Evolutionary conservation across 1,140 invertebrate species (phyloP).

Genomic region (Nasonia longicornis): DNA sequence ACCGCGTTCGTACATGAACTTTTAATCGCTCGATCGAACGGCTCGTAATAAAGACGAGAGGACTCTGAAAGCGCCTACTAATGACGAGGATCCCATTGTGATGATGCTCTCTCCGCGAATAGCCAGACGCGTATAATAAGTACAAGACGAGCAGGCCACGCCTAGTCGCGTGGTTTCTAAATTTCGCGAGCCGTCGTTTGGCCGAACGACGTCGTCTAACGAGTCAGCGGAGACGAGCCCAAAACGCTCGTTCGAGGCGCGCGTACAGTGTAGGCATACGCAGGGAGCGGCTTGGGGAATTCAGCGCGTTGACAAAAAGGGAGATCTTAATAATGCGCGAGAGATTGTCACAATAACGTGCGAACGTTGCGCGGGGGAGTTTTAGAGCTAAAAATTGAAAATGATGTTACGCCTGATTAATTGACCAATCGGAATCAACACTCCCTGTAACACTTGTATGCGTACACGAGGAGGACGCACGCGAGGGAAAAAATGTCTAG

Average conservation of each 20-base stretch:
- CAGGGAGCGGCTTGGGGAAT: background rate
- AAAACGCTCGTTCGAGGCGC: background rate
- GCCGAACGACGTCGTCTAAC: conserved; percentile 16
- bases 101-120: background rate
- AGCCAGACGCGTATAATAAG: background rate
- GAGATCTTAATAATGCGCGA: background rate
- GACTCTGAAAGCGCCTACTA: background rate
- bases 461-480: background rate
- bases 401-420: too few relatives aligned
- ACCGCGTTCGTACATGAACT: background rate
- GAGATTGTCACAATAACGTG: too few relatives aligned
- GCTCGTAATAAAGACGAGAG: background rate
- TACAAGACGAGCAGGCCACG: background rate
- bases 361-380: too few relatives aligned
- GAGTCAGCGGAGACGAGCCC: conserved; percentile 16
- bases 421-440: too few relatives aligned
- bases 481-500: background rate
- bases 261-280: too few relatives aligned
- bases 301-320: background rate
- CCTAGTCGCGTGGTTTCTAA: conserved; percentile 13
- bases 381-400: too few relatives aligned
- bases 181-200: background rate
- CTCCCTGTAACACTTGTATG: too few relatives aligned
- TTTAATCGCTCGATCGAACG: conserved; percentile 19
- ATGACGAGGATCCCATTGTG: background rate